Conservation (phyloP, 2,797 vertebrate species). For the Aeoliscus strigatus region DNA sequence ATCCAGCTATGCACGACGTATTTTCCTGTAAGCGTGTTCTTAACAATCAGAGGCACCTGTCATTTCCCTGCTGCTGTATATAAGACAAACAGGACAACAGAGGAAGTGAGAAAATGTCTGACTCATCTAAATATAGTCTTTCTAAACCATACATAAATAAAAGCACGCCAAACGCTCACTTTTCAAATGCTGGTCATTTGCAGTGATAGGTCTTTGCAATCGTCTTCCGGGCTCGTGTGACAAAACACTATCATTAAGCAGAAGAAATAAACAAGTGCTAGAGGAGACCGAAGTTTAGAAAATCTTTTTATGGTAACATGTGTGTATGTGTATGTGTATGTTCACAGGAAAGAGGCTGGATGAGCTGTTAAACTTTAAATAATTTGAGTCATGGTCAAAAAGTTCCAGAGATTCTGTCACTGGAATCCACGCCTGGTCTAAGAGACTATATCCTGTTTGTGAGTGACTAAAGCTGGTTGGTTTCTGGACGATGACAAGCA, state of each 20-base stretch:
- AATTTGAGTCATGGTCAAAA: too few relatives aligned
- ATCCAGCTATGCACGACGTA: slow-evolving; percentile 20
- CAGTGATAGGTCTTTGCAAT: slow-evolving; percentile 56
- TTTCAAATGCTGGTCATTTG: slow-evolving; percentile 64
- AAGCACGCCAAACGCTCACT: slow-evolving; percentile 51
- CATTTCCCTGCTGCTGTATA: too few relatives aligned
- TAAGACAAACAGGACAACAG: slow-evolving; percentile 37
- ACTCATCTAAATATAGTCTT: slow-evolving; percentile 66
- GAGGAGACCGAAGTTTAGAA: slow-evolving; percentile 56
- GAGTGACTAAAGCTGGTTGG: too few relatives aligned
- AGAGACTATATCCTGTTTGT: too few relatives aligned
- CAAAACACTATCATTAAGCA: slow-evolving; percentile 65
- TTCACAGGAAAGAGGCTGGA: too few relatives aligned
- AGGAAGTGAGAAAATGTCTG: slow-evolving; percentile 61
- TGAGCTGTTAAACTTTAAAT: too few relatives aligned
- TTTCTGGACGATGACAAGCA: too few relatives aligned
- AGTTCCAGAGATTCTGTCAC: too few relatives aligned
- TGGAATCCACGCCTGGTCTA: too few relatives aligned
- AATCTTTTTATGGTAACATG: too few relatives aligned
- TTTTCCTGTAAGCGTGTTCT: slow-evolving; percentile 21
- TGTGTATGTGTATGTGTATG: too few relatives aligned
- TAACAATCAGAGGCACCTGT: slow-evolving; percentile 25
- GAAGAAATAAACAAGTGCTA: slow-evolving; percentile 63
- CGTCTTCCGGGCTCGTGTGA: slow-evolving; percentile 40
- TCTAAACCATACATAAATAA: slow-evolving; percentile 53